Percentiles rank a stretch among this genome's conserved stretches.
Evolutionary conservation across 2,797 vertebrate genomes (phyloP).

Genomic region (Gallinago nigripennis): DNA sequence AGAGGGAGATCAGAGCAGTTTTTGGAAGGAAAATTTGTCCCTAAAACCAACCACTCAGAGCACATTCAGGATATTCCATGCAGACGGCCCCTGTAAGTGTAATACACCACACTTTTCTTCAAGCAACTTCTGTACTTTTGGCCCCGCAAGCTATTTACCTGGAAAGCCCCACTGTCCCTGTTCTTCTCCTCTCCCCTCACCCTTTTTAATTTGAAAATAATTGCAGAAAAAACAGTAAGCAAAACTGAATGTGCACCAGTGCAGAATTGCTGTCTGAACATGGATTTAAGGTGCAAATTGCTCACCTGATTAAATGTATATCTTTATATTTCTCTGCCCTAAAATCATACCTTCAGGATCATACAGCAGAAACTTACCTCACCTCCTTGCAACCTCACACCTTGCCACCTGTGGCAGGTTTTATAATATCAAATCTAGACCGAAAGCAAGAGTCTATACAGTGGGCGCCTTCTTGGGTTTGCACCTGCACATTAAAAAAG

Average conservation of each 20-base stretch:
- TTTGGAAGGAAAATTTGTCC: background rate
- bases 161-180: background rate
- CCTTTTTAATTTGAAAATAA: background rate
- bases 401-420: background rate
- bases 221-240: background rate
- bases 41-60: background rate
- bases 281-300: background rate
- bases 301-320: background rate
- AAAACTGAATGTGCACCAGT: background rate
- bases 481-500: background rate
- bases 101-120: background rate
- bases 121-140: background rate
- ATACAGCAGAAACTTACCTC: background rate
- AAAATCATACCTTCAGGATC: fast-evolving
- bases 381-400: background rate
- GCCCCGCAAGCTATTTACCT: too few relatives aligned
- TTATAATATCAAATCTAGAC: background rate
- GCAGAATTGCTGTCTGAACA: fast-evolving
- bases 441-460: background rate
- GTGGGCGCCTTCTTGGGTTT: background rate
- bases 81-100: background rate
- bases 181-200: background rate
- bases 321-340: background rate
- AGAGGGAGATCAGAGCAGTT: background rate
- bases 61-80: background rate